Evolutionary conservation across 1,140 invertebrate genomes (phyloP), one percentile per base, ranked within the genome.

Genomic region (Rhizoglyphus robini): DNA sequence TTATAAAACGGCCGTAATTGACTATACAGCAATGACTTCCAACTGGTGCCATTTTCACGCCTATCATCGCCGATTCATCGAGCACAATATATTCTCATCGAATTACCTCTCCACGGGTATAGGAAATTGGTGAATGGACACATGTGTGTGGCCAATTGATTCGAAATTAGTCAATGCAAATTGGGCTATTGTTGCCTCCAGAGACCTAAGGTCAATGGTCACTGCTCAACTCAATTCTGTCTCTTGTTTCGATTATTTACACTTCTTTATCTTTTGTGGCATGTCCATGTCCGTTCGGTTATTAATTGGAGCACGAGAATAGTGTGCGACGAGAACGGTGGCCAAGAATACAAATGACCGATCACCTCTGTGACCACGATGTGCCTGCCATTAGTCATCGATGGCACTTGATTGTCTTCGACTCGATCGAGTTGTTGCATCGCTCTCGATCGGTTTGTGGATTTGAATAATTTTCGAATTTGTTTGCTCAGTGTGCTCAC

Each of bases 91-190:
- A n/a, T n/a, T n/a, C n/a, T n/a, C n/a, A n/a, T n/a, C n/a, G n/a
- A n/a, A n/a, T n/a, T n/a, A n/a, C n/a, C n/a, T n/a, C n/a, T n/a
- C n/a, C n/a, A n/a, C n/a, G n/a, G n/a, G n/a, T n/a, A n/a, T n/a
- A n/a, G n/a, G n/a, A n/a, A n/a, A n/a, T n/a, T n/a, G n/a, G n/a
- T n/a, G n/a, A n/a, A n/a, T n/a, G n/a, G n/a, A n/a, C n/a, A n/a
- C n/a, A n/a, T n/a, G n/a, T n/a, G 51, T 54, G 51, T 54, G 20
- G 20, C 51, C 51, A 54, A 54, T 54, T 54, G 51, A 54, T 54
- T 54, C 8, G 20, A 8, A 54, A 54, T 54, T 54, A 54, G 51
- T 32, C 8, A 8, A 11, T 20, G 15, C 51, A 54, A 54, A 54
- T 54, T 54, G 51, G 51, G 8, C 23, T 5, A 8, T 20, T 5